Evolutionary conservation across 1,140 invertebrate species (phyloP).

Genomic region (Sarcophaga bullata): DNA sequence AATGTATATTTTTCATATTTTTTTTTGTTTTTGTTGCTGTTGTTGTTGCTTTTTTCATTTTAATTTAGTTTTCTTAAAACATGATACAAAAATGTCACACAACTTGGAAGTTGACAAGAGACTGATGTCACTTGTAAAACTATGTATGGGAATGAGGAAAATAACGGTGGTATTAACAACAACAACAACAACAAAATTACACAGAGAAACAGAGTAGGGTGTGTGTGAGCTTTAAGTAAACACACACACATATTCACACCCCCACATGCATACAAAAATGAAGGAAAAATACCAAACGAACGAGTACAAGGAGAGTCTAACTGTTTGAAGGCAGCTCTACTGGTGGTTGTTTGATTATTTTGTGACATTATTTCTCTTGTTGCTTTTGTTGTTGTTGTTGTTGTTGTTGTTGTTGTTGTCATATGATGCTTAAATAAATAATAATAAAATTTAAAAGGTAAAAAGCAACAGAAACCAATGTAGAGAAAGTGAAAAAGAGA

Average conservation of each 20-base stretch:
- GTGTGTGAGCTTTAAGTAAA: not conserved
- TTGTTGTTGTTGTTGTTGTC: not conserved
- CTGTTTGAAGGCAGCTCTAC: not conserved
- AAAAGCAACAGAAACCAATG: not conserved
- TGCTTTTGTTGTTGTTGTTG: not conserved
- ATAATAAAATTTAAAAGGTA: not conserved
- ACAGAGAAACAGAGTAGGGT: not conserved
- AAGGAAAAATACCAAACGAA: not conserved
- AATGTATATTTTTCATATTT: too few species aligned
- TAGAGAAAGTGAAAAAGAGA: not conserved
- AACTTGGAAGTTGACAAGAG: too few species aligned
- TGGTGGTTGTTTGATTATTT: not conserved
- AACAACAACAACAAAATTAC: too few species aligned
- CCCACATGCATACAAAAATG: not conserved
- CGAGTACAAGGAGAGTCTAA: not conserved
- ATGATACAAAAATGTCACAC: too few species aligned
- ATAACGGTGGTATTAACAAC: too few species aligned
- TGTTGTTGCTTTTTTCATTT: too few species aligned
- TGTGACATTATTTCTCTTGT: too few species aligned
- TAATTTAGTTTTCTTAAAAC: too few species aligned
- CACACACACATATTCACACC: not conserved
- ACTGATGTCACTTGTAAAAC: too few species aligned
- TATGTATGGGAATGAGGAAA: too few species aligned
- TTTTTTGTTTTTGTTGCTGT: too few species aligned
- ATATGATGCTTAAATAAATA: constrained; percentile 12